Percentiles rank a stretch among this genome's conserved stretches.
These are phyloP conservation scores for Pristionchus exspectatus DNA, from an alignment of 2,888 invertebrate genomes.

Conservation along the genomic window DNA sequence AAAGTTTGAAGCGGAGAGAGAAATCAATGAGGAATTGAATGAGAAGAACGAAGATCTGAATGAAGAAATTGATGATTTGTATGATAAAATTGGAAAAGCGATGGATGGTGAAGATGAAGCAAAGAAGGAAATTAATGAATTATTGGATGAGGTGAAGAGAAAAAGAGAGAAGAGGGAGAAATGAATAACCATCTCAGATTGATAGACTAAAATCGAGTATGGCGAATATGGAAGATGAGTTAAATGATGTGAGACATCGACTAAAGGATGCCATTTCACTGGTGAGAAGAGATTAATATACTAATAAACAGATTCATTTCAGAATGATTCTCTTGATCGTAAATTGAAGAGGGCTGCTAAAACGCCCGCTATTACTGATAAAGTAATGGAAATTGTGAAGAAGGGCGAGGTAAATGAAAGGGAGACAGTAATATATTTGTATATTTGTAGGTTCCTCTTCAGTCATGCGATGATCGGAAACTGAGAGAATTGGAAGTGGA, in stretches of 20 bases:
- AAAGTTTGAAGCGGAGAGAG: neutral
- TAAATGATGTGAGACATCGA: neutral
- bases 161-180: neutral
- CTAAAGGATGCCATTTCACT: neutral
- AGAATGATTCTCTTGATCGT: neutral
- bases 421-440: neutral
- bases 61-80: neutral
- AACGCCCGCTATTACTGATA: neutral
- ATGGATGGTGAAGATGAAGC: neutral
- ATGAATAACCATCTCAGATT: neutral
- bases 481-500: slow-evolving; percentile 52
- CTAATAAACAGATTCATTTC: neutral
- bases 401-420: neutral
- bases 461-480: slow-evolving; percentile 47
- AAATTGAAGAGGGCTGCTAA: neutral
- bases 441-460: neutral
- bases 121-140: neutral
- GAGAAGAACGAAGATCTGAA: neutral
- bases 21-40: neutral
- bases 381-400: neutral
- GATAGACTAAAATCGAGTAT: neutral
- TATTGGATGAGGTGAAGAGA: neutral
- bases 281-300: neutral
- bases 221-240: neutral
- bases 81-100: neutral